These are phyloP conservation scores for Leptarthrus brevirostris DNA, from an alignment of 2,888 invertebrate genomes.

Conservation along the genomic window DNA sequence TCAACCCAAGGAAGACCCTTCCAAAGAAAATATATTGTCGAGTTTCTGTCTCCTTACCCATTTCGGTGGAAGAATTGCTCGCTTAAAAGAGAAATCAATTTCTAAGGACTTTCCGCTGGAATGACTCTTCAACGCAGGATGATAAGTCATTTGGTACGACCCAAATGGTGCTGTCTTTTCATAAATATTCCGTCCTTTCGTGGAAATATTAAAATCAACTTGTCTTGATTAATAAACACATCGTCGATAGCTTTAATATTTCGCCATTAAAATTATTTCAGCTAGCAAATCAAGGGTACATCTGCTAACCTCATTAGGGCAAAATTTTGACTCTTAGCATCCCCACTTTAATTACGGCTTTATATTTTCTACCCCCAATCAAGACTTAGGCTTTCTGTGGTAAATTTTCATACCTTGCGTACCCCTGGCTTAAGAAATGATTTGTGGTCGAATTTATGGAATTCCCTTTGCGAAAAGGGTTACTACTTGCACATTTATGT, in stretches of 20 bases:
- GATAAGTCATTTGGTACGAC: slow-evolving; percentile 27
- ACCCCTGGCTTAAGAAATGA: slow-evolving; percentile 34
- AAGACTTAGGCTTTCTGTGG: background rate
- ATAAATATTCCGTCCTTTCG: background rate
- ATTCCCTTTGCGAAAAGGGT: slow-evolving; percentile 21
- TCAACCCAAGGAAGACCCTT: slow-evolving; percentile 43
- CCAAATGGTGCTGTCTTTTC: background rate
- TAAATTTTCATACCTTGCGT: slow-evolving; percentile 2
- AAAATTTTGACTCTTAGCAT: background rate
- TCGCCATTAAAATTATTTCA: slow-evolving; percentile 15
- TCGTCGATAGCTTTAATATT: slow-evolving; percentile 31
- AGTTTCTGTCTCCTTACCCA: slow-evolving; percentile 22
- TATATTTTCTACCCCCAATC: background rate
- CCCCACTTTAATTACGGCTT: background rate
- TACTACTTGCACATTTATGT: slow-evolving; percentile 37
- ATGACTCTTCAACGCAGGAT: background rate
- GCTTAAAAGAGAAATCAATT: slow-evolving; percentile 38
- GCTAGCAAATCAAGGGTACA: background rate
- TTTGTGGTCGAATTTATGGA: slow-evolving; percentile 41
- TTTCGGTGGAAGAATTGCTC: slow-evolving; percentile 38
- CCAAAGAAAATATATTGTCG: background rate
- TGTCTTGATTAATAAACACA: slow-evolving; percentile 31
- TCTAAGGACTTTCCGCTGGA: slow-evolving; percentile 28
- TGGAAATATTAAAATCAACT: background rate
- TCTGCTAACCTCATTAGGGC: background rate